phyloP scores from a whole-genome alignment of 2,797 vertebrate genomes.

The Columba guinea region DNA sequence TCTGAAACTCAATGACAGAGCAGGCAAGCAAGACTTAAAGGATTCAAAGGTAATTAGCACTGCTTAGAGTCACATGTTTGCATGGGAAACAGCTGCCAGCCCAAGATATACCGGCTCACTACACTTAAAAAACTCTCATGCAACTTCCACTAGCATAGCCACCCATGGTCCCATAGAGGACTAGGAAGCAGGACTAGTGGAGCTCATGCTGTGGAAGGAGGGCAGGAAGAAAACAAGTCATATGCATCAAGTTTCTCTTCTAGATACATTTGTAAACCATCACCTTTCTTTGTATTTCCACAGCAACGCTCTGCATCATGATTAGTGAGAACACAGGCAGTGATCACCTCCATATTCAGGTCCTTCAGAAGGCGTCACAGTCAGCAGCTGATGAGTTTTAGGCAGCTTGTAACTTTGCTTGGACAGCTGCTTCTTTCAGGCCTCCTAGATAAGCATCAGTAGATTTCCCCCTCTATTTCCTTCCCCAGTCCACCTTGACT shows the following conservation, averaged over 20 bases:
- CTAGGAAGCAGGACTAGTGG: background rate
- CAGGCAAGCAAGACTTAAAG: background rate
- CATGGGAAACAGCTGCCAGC: background rate
- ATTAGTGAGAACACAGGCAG: background rate
- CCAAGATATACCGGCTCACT: background rate
- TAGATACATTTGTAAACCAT: background rate
- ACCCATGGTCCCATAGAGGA: background rate
- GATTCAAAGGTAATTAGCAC: background rate
- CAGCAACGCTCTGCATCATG: background rate
- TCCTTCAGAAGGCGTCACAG: background rate
- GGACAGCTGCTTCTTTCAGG: background rate
- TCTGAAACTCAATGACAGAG: background rate
- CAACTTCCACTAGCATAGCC: background rate
- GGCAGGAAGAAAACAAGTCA: background rate
- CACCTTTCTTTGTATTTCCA: background rate
- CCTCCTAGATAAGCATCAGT: background rate
- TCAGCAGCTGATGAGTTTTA: background rate
- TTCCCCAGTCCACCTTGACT: background rate
- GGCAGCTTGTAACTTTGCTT: background rate
- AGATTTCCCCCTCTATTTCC: background rate
- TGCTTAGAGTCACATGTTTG: background rate
- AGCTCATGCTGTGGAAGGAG: background rate
- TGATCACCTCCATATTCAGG: background rate
- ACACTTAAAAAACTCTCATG: background rate
- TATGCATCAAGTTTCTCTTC: background rate